These are phyloP conservation scores for Lethenteron camtschaticum DNA, from an alignment of 2,113 vertebrate genomes.

Conservation along the genomic window DNA sequence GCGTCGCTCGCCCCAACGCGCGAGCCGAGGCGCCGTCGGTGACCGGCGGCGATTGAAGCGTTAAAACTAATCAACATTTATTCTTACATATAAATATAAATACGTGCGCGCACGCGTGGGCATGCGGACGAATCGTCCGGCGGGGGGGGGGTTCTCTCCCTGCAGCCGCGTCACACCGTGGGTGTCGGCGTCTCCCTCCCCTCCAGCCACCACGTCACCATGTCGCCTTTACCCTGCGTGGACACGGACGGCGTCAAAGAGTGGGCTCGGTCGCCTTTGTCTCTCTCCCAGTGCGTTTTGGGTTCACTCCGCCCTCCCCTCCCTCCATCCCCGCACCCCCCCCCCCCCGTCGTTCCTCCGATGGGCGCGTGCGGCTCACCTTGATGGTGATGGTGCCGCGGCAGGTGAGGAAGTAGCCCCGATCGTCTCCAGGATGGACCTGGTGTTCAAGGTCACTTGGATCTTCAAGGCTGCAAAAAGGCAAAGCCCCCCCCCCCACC, in stretches of 20 bases:
- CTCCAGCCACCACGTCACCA: slow-evolving; percentile 49
- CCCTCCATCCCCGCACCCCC: not conserved
- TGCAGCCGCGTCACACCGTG: not conserved
- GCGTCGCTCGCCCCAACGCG: too few relatives aligned
- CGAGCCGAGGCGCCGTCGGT: too few relatives aligned
- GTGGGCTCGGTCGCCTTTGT: too few relatives aligned
- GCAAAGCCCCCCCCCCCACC: slow-evolving; percentile 5
- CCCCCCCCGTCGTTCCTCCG: too few relatives aligned
- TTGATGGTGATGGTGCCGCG: slow-evolving; percentile 52
- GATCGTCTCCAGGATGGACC: slow-evolving; percentile 55
- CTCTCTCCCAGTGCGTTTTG: too few relatives aligned
- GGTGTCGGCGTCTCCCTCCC: slow-evolving; percentile 22
- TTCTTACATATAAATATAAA: too few relatives aligned
- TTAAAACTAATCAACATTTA: too few relatives aligned
- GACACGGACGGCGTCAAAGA: not conserved
- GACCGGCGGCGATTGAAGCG: too few relatives aligned
- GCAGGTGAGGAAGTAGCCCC: slow-evolving; percentile 42
- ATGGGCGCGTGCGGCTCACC: slow-evolving; percentile 20
- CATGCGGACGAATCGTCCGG: not conserved
- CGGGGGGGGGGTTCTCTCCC: not conserved
- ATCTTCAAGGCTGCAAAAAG: slow-evolving; percentile 42
- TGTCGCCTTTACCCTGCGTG: slow-evolving; percentile 42
- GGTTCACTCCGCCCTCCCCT: not conserved
- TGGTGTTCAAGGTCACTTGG: slow-evolving; percentile 45
- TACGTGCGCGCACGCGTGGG: not conserved